Conservation (phyloP, 2,888 invertebrate genomes). For the Apotomis betuletana region DNA sequence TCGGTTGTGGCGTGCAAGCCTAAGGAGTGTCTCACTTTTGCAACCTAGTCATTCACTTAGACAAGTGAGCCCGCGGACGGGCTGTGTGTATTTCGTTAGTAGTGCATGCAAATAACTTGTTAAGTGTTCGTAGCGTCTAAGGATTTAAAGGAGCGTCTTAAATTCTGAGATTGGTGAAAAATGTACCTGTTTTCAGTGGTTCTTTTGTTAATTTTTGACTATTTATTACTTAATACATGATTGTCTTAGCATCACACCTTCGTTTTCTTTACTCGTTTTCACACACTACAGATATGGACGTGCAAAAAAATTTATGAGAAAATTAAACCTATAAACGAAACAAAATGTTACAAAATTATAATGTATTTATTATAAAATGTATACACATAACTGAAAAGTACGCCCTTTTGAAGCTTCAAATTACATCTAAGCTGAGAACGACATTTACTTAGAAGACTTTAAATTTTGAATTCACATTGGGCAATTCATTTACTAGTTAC, state of each 20-base stretch:
- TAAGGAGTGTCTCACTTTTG: conserved; percentile 69
- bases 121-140: conserved; percentile 82
- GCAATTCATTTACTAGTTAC: conserved; percentile 63
- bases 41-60: conserved; percentile 83
- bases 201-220: conserved; percentile 83
- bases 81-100: conserved; percentile 73
- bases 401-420: conserved; percentile 61
- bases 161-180: conserved; percentile 81
- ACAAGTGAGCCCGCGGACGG: conserved; percentile 63
- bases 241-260: conserved; percentile 79
- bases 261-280: conserved; percentile 57
- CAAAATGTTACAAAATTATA: conserved; percentile 71
- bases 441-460: conserved; percentile 44
- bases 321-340: conserved; percentile 46
- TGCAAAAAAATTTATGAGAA: conserved; percentile 36
- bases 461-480: conserved; percentile 55
- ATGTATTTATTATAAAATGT: conserved; percentile 81
- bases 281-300: conserved; percentile 22
- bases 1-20: conserved; percentile 56
- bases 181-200: conserved; percentile 83
- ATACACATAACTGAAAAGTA: conserved; percentile 75
- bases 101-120: conserved; percentile 80
- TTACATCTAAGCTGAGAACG: conserved; percentile 63
- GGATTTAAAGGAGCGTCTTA: conserved; percentile 77
- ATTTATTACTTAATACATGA: conserved; percentile 82